A percentile compares a stretch with the other conserved stretches of the same genome.
These are phyloP conservation scores for Pachyramphus minor DNA, from an alignment of 2,113 vertebrate genomes.

Conservation along the genomic window DNA sequence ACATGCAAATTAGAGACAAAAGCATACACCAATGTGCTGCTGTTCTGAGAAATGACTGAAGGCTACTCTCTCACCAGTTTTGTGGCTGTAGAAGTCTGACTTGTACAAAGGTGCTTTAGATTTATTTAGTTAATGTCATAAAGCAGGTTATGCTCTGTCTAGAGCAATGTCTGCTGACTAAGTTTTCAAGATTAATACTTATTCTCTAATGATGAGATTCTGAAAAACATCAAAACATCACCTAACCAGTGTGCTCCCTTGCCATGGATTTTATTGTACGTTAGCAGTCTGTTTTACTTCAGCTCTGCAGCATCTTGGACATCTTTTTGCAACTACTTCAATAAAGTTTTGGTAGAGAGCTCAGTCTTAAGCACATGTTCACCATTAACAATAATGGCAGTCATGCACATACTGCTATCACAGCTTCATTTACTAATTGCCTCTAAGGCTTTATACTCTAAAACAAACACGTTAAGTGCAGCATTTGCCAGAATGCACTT, in stretches of 20 bases:
- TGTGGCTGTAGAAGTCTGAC: background rate
- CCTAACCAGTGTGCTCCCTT: background rate
- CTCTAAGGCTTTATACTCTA: background rate
- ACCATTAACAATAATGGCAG: background rate
- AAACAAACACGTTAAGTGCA: background rate
- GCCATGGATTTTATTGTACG: background rate
- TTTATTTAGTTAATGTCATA: background rate
- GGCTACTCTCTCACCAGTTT: background rate
- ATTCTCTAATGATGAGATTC: background rate
- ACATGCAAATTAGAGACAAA: background rate
- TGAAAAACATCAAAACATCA: background rate
- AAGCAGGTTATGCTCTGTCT: background rate
- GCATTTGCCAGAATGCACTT: constrained; percentile 1
- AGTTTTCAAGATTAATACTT: background rate
- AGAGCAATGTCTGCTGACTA: background rate
- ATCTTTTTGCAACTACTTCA: constrained; percentile 4
- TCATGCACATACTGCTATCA: background rate
- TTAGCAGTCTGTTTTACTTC: constrained; percentile 33
- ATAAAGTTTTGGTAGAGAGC: constrained; percentile 13
- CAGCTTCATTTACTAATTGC: background rate
- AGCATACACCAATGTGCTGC: background rate
- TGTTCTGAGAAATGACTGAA: background rate
- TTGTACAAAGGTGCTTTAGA: background rate
- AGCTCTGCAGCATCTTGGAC: background rate
- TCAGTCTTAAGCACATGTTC: constrained; percentile 40